A percentile compares a stretch with the other conserved stretches of the same genome.
Evolutionary conservation across 2,113 vertebrate genomes (phyloP).

Genomic region (Glaucidium brasilianum): DNA sequence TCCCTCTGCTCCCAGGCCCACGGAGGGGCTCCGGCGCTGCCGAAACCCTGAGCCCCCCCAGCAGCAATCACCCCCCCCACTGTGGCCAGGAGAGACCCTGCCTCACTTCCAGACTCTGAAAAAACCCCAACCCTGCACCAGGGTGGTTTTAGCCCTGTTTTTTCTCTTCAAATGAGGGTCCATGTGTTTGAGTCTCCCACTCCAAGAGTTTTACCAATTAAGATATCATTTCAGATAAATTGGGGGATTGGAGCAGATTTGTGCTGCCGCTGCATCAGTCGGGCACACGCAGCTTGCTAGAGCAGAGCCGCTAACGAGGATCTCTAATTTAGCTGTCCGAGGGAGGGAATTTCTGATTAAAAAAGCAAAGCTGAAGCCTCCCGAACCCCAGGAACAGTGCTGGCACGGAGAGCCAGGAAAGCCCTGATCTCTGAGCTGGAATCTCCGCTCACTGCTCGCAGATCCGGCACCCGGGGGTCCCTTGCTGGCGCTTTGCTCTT

Average conservation of each 20-base stretch:
- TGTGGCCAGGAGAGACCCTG: rapidly evolving
- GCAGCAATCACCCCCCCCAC: rapidly evolving
- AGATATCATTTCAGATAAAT: slow-evolving; percentile 39
- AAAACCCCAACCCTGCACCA: not conserved
- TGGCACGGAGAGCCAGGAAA: not conserved
- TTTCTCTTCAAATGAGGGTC: not conserved
- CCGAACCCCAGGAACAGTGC: rapidly evolving
- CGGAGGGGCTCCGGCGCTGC: not conserved
- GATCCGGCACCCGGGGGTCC: not conserved
- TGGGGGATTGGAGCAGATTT: not conserved
- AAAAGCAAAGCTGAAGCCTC: not conserved
- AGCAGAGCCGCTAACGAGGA: not conserved
- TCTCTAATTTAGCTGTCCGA: not conserved
- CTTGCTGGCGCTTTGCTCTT: not conserved
- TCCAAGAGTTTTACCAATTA: not conserved
- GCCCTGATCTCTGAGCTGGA: not conserved
- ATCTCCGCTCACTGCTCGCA: too few relatives aligned
- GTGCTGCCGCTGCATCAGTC: not conserved
- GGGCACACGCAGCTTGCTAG: not conserved
- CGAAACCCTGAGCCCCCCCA: rapidly evolving
- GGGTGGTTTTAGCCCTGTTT: not conserved
- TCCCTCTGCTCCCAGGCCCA: not conserved
- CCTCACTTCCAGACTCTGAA: not conserved
- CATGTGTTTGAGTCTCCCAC: not conserved
- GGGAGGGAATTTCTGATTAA: not conserved